Percentiles rank a stretch among this genome's conserved stretches.
phyloP scores from a whole-genome alignment of 30 jellyfish, hydroid and myxozoan species.

The Aurelia sp. region DNA sequence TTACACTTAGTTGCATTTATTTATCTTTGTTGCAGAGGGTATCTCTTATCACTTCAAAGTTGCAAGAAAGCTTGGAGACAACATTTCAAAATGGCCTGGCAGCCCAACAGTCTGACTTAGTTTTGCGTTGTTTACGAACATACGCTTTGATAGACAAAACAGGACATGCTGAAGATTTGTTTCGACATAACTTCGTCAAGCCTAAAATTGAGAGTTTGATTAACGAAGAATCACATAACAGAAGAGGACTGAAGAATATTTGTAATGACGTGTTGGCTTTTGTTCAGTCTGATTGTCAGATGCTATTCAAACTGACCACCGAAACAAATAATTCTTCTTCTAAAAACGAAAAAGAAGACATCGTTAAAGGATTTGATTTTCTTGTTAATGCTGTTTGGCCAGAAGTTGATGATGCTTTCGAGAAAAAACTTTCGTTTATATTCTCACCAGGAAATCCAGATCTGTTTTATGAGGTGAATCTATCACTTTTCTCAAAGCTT shows the following conservation, averaged over 20 bases:
- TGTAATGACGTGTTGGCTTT: conserved; percentile 63
- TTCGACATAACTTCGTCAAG: conserved; percentile 77
- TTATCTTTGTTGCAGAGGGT: conserved; percentile 65
- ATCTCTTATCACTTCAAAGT: conserved; percentile 92
- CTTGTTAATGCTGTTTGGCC: conserved; percentile 91
- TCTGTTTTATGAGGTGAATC: conserved; percentile 74
- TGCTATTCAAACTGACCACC: conserved; percentile 70
- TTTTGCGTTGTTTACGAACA: conserved; percentile 84
- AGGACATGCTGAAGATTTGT: conserved; percentile 91
- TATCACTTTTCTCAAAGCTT: neutral
- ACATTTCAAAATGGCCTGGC: conserved; percentile 79
- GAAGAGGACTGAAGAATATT: conserved; percentile 57
- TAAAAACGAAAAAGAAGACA: conserved; percentile 47
- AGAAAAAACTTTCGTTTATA: conserved; percentile 66
- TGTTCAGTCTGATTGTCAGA: conserved; percentile 60
- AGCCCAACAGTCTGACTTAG: conserved; percentile 56
- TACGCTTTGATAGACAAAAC: conserved; percentile 90
- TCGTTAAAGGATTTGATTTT: conserved; percentile 88
- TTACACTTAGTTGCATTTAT: too few species aligned
- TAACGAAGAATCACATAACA: conserved; percentile 48
- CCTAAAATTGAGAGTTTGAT: conserved; percentile 60
- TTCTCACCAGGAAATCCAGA: conserved; percentile 98
- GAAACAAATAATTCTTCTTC: conserved; percentile 27
- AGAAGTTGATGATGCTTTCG: conserved; percentile 81
- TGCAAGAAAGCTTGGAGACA: conserved; percentile 90